These are phyloP conservation scores for Collichthys lucidus DNA, from an alignment of 2,113 vertebrate species.

Conservation along the genomic window DNA sequence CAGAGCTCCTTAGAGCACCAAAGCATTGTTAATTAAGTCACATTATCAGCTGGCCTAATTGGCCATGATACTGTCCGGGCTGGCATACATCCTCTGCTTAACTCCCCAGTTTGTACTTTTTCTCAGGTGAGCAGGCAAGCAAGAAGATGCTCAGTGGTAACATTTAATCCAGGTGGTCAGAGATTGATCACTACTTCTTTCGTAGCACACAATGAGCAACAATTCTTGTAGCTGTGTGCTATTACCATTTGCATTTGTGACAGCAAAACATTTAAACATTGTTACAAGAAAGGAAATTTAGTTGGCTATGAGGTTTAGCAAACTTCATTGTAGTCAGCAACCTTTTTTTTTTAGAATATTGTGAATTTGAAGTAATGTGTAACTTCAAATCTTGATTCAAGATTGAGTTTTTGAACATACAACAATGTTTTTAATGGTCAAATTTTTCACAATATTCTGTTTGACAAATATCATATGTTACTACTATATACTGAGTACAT, in stretches of 20 bases:
- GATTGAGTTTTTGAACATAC: background rate
- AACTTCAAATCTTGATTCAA: background rate
- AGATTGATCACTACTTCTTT: background rate
- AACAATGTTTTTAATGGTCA: background rate
- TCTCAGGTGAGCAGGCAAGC: slow-evolving; percentile 3
- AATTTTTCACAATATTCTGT: background rate
- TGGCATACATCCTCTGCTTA: slow-evolving; percentile 56
- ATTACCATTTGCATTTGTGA: background rate
- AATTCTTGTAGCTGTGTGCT: background rate
- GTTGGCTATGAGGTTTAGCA: background rate
- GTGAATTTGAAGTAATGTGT: background rate
- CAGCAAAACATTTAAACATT: background rate
- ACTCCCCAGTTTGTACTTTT: slow-evolving; percentile 11
- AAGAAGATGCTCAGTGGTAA: slow-evolving; percentile 7
- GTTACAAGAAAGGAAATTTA: background rate
- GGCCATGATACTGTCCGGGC: slow-evolving; percentile 70
- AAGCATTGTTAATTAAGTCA: slow-evolving; percentile 72
- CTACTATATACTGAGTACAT: too few relatives aligned
- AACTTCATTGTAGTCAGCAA: background rate
- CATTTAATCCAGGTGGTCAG: background rate
- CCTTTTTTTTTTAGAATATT: background rate
- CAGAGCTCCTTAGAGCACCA: slow-evolving; percentile 61
- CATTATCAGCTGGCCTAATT: slow-evolving; percentile 76
- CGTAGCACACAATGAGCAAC: too few relatives aligned
- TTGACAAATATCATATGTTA: background rate